Base-by-base conservation (phyloP, 2,888 invertebrate species). In the Parapristionchus giblindavisi region DNA sequence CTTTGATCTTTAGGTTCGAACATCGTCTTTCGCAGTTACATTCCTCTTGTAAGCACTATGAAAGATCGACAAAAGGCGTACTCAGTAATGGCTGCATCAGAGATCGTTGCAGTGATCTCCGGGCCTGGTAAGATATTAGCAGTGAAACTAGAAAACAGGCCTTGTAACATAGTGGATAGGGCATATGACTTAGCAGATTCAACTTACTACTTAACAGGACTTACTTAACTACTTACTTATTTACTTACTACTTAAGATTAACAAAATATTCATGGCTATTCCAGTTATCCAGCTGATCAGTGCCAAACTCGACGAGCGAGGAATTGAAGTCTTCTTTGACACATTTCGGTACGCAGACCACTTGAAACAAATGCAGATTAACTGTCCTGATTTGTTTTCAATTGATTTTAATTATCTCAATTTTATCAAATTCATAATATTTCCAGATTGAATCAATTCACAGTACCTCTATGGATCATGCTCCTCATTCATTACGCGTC, bases 1-100 rank as follows among this genome's bases (percentile, higher is more conserved):
- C n/a, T 5, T 21, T 3, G 21, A 43, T 43, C 2, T 43, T 1
- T 48, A 65, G 63, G 63, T 17, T 65, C 63, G 27, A 2, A 29
- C 5, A 43, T 65, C 29, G 63, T 65, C 29, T 0, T 65, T 3
- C 43, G 43, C 14, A 17, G 43, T 17, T 43, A 36, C 63, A 21
- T 65, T 0, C 63, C 63, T 6, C 63, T 40, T 48, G 63, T 43
- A 29, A 43, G 43, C 63, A 24, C 63, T 14, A 27, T 21, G 63
- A 56, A 56, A 32, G 56, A 56, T 4, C 21, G 56, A 27, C 56
- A 32, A 27, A 38, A 1, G 21, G 43, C 43, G 11, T 43, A 43
- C 17, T 8, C 11, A 43, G 17, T 43, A 14, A 43, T 43, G 11
- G 17, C 11, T 17, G 43, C 11, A 43, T 8, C 43, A 14, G 43